Conservation (phyloP, 2,113 vertebrate genomes). For the Acinonyx jubatus region DNA sequence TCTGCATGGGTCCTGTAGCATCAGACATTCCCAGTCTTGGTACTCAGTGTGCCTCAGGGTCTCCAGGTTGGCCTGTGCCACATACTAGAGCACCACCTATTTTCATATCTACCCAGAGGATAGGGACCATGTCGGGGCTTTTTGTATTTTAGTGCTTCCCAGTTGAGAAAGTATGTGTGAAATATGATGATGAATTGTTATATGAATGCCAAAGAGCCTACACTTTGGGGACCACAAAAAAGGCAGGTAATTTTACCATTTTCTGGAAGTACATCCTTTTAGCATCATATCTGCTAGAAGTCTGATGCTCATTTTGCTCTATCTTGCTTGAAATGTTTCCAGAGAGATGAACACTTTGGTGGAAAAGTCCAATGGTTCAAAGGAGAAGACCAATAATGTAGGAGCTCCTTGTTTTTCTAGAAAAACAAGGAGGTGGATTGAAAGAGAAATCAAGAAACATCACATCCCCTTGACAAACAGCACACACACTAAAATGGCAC, state of each 20-base stretch:
- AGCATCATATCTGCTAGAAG: background rate
- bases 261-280: background rate
- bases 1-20: background rate
- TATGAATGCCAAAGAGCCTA: background rate
- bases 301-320: background rate
- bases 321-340: constrained; percentile 34
- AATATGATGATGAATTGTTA: background rate
- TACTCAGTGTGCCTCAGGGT: background rate
- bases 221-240: background rate
- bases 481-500: background rate
- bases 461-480: background rate
- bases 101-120: background rate
- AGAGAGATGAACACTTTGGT: background rate
- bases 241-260: background rate
- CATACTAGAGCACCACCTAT: background rate
- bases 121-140: background rate
- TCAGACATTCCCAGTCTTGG: background rate
- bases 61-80: background rate
- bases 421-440: background rate
- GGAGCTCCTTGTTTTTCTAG: background rate
- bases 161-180: background rate
- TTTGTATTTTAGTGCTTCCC: background rate
- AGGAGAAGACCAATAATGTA: background rate
- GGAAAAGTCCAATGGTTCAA: background rate
- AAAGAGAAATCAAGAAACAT: background rate